These are phyloP conservation scores for Triplophysa yarkandensis DNA, from an alignment of 2,797 vertebrate species.

Conservation along the genomic window DNA sequence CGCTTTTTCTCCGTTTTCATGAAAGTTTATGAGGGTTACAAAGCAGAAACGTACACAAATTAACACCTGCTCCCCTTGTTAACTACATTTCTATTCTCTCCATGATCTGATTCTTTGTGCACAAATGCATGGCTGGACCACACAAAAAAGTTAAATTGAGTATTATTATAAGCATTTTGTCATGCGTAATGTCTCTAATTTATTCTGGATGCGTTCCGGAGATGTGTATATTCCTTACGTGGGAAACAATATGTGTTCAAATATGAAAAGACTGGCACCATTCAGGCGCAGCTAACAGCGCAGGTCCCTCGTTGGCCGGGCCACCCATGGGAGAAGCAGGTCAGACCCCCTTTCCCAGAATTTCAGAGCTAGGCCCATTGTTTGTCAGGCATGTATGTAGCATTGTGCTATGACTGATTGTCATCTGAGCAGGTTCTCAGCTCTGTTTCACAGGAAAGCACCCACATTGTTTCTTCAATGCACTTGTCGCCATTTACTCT, in stretches of 20 bases:
- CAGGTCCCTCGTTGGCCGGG: slow-evolving; percentile 53
- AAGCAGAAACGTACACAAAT: too few species aligned
- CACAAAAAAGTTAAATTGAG: too few species aligned
- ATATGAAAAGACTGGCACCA: slow-evolving; percentile 13
- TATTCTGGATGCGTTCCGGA: too few species aligned
- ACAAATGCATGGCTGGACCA: too few species aligned
- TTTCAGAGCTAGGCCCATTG: slow-evolving; percentile 84
- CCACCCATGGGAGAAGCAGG: slow-evolving; percentile 73
- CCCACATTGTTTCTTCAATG: slow-evolving; percentile 66
- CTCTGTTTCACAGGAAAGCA: slow-evolving; percentile 60
- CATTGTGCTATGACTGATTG: slow-evolving; percentile 79
- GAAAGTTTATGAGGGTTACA: too few species aligned
- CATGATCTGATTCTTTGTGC: too few species aligned
- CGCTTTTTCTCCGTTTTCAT: too few species aligned
- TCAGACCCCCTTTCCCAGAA: slow-evolving; percentile 83
- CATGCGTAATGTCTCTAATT: too few species aligned
- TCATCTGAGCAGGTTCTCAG: slow-evolving; percentile 71
- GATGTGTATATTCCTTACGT: neutral
- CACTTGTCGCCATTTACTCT: slow-evolving; percentile 75
- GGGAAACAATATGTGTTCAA: neutral
- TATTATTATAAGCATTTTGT: too few species aligned
- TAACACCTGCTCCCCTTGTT: too few species aligned
- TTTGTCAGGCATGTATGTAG: slow-evolving; percentile 76
- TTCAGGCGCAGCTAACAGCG: slow-evolving; percentile 13
- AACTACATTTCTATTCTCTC: too few species aligned